phyloP scores from a whole-genome alignment of 2,797 vertebrate genomes.

The Pachyuromys duprasi region DNA sequence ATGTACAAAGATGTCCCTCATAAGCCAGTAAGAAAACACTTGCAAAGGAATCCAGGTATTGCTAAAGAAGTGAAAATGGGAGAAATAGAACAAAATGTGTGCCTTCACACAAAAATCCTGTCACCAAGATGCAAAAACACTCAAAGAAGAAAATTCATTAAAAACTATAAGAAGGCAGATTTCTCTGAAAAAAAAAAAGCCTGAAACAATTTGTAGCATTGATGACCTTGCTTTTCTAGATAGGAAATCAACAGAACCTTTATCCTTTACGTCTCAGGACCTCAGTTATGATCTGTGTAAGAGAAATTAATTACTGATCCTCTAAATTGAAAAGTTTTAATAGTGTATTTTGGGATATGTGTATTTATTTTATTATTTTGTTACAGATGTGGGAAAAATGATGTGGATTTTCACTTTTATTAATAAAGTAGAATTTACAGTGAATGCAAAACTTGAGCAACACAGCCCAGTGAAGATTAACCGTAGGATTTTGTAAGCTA shows the following conservation, averaged over 20 bases:
- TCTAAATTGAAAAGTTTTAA: background rate
- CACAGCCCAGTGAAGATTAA: background rate
- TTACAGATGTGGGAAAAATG: background rate
- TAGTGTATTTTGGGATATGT: background rate
- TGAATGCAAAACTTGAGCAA: background rate
- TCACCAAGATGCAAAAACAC: background rate
- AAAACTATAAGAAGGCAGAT: background rate
- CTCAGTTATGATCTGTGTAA: background rate
- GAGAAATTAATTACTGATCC: background rate
- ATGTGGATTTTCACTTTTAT: constrained; percentile 1
- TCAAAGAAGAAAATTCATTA: background rate
- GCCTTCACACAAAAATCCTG: background rate
- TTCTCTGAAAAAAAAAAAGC: background rate
- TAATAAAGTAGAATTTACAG: constrained; percentile 15
- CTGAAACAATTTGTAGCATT: background rate
- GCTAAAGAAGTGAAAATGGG: background rate
- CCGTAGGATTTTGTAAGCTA: background rate
- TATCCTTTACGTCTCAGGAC: background rate
- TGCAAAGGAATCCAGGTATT: background rate
- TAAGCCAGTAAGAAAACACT: constrained; percentile 55
- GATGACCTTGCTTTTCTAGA: background rate
- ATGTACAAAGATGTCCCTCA: background rate
- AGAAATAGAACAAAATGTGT: background rate
- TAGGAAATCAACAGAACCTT: background rate
- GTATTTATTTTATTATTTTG: constrained; percentile 1